phyloP scores from a whole-genome alignment of 2,888 invertebrate genomes.

The Melitaea athalia region DNA sequence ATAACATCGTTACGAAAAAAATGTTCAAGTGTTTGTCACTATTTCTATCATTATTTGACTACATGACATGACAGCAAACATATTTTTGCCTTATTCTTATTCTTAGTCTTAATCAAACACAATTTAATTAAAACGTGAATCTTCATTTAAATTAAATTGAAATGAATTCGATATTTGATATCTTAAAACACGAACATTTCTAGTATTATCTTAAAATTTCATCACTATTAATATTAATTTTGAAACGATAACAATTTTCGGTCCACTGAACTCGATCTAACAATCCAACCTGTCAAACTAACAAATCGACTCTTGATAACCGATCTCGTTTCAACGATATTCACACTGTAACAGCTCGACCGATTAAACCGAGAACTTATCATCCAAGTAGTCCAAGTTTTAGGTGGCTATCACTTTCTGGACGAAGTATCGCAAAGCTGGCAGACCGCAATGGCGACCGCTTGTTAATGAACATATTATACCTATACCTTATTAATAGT shows the following conservation, averaged over 20 bases:
- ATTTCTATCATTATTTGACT: too few species aligned
- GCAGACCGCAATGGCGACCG: constrained; percentile 39
- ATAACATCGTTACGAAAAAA: too few species aligned
- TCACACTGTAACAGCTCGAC: constrained; percentile 36
- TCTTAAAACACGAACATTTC: too few species aligned
- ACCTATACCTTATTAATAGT: constrained; percentile 51
- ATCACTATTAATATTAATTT: neutral
- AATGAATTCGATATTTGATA: too few species aligned
- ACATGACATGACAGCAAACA: too few species aligned
- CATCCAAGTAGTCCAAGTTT: constrained; percentile 37
- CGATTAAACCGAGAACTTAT: constrained; percentile 38
- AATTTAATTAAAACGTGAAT: too few species aligned
- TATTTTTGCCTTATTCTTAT: too few species aligned
- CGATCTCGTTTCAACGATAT: constrained; percentile 28
- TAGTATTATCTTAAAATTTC: too few species aligned
- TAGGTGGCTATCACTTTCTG: constrained; percentile 41
- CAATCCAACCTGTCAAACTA: constrained; percentile 18
- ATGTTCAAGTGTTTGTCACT: too few species aligned
- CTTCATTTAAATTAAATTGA: too few species aligned
- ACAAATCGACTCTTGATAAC: constrained; percentile 23
- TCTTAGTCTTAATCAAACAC: too few species aligned
- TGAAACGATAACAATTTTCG: neutral
- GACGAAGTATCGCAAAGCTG: constrained; percentile 40
- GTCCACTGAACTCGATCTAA: neutral
- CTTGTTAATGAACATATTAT: constrained; percentile 36